These are phyloP conservation scores for Ladona fulva DNA, from an alignment of 1,140 invertebrate genomes.

Conservation along the genomic window DNA sequence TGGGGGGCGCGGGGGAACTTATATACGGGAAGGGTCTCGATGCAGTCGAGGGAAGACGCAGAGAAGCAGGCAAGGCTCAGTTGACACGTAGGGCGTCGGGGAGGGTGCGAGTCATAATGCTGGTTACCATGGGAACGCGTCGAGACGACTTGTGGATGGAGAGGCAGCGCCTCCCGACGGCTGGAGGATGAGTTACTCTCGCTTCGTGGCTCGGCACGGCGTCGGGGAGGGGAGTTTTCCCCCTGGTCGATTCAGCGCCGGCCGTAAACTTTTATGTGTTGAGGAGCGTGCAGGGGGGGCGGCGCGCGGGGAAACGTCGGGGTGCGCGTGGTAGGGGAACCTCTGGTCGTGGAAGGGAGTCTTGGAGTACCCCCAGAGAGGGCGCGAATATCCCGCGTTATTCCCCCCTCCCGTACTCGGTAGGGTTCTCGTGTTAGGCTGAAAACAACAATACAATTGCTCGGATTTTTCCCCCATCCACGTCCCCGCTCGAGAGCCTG, in stretches of 20 bases:
- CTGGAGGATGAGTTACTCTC: not conserved
- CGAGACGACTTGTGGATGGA: not conserved
- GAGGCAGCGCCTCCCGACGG: not conserved
- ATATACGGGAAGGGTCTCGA: no score
- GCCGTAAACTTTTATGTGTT: slow-evolving; percentile 3
- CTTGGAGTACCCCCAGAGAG: not conserved
- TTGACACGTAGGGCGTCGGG: not conserved
- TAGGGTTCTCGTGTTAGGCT: not conserved
- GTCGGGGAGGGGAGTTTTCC: not conserved
- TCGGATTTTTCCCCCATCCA: not conserved
- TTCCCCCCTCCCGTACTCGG: not conserved
- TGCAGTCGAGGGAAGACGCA: no score
- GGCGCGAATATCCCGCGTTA: not conserved
- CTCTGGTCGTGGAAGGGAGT: not conserved
- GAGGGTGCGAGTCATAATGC: not conserved
- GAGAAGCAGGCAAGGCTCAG: not conserved
- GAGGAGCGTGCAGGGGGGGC: not conserved
- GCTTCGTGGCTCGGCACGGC: not conserved
- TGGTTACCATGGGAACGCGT: slow-evolving; percentile 1
- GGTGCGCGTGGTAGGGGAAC: not conserved
- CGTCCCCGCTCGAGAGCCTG: no score
- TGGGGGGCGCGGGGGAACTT: no score
- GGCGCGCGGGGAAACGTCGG: not conserved
- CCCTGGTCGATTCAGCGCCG: not conserved
- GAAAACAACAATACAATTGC: not conserved